Evolutionary conservation across 2,888 invertebrate species (phyloP), one percentile per base, ranked within the genome.

Genomic region (Eupithecia pulchellata): DNA sequence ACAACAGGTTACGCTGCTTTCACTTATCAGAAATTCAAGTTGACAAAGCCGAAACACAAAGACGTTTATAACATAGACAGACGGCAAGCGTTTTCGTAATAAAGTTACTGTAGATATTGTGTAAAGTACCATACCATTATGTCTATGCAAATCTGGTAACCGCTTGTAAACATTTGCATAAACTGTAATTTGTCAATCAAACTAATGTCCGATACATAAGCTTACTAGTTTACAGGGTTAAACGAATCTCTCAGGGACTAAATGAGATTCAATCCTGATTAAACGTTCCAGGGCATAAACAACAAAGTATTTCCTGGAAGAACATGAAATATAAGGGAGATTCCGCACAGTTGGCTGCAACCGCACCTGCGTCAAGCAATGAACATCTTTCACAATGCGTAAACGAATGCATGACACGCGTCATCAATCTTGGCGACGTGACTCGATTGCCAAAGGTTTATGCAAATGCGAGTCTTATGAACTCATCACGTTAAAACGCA

Each of bases 401-500:
- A 77, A 80, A 79, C 82, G 82, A 81, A 81, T 83, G 79, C 80
- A 81, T 79, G 82, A 78, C 79, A 78, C 82, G 82, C 84, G 79
- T 85, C 88, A 87, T 91, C 88, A 88, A 90, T 91, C 89, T 88
- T 78, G 77, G 62, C 74, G 81, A 84, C 88, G 88, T 88, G 89
- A 87, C 87, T 84, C 71, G 77, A 81, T 91, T 90, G 89, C 87
- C 84, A 89, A 88, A 86, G 84, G 82, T 85, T 85, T 85, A 85
- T 88, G 86, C 86, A 87, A 89, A 86, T 83, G 80, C 82, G 77
- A 80, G 80, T 82, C 80, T 82, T 86, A 87, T 87, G 87, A 86
- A 86, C 87, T 88, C 90, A 89, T 90, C 90, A 88, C 87, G 87
- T 84, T 86, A 82, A 83, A 90, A 88, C 88, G 84, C 87, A 89